Conservation (phyloP, 2,797 vertebrate genomes). For the Muscicapa comitata region DNA sequence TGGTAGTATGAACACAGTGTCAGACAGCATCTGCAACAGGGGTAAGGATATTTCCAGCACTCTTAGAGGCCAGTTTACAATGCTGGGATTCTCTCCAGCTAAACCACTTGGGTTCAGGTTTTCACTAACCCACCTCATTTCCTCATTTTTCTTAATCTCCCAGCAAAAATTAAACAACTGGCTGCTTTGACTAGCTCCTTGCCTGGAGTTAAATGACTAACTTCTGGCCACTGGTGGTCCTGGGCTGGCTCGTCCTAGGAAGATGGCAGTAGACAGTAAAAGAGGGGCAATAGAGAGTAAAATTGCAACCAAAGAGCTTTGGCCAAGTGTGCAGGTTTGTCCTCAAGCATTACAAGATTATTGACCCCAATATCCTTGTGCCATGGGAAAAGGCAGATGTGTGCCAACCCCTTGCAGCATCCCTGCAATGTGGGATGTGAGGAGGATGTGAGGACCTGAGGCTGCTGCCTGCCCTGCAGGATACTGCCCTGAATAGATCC, state of each 20-base stretch:
- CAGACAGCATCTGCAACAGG: background rate
- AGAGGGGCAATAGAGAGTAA: background rate
- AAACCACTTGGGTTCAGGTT: background rate
- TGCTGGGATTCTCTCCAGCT: background rate
- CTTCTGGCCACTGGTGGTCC: background rate
- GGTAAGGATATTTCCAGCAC: background rate
- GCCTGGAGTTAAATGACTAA: background rate
- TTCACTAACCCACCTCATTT: background rate
- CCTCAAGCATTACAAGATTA: fast-evolving
- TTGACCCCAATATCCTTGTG: background rate
- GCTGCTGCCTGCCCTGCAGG: background rate
- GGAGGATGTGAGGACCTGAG: fast-evolving
- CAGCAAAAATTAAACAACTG: background rate
- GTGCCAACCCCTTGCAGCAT: background rate
- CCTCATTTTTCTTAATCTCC: background rate
- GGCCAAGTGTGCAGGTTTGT: background rate
- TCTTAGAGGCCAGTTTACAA: background rate
- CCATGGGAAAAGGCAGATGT: background rate
- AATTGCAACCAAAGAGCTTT: background rate
- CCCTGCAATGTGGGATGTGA: background rate
- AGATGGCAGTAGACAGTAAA: background rate
- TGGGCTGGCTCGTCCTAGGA: background rate
- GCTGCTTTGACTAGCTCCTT: background rate
- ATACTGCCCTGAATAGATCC: background rate
- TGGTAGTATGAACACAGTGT: background rate